phyloP scores from a whole-genome alignment of 1,140 invertebrate genomes.

The Atta cephalotes region DNA sequence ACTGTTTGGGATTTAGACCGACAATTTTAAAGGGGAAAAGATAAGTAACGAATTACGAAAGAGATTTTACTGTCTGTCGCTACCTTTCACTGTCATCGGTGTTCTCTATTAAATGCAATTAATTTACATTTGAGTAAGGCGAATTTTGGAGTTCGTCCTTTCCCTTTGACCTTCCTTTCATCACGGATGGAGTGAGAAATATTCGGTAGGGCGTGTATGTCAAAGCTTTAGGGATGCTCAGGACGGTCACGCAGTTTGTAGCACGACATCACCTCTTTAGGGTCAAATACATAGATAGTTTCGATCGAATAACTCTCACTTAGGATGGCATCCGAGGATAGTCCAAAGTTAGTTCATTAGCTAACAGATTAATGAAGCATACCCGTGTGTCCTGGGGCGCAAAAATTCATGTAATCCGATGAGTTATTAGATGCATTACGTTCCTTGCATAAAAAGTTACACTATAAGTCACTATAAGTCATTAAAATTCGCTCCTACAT shows the following conservation, averaged over 20 bases:
- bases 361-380: conserved; percentile 60
- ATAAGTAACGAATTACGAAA: conserved; percentile 38
- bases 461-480: background rate
- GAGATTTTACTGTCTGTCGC: background rate
- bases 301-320: conserved; percentile 31
- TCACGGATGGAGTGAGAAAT: conserved; percentile 19
- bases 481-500: conserved; percentile 12
- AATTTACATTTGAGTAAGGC: conserved; percentile 28
- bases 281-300: conserved; percentile 30
- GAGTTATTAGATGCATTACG: conserved; percentile 23
- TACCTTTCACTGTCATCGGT: background rate
- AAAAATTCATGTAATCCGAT: conserved; percentile 64
- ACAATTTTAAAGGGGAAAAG: conserved; percentile 8
- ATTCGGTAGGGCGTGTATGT: conserved; percentile 3
- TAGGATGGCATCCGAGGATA: background rate
- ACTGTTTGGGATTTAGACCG: background rate
- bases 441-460: background rate
- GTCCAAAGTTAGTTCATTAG: conserved; percentile 52
- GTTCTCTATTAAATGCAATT: background rate
- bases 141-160: conserved; percentile 9
- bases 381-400: background rate
- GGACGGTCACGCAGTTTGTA: conserved; percentile 26
- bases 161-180: conserved; percentile 21
- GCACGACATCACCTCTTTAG: background rate
- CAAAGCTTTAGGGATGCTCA: conserved; percentile 5